Evolutionary conservation across 2,888 invertebrate genomes (phyloP).

Genomic region (Osmoderma eremita): DNA sequence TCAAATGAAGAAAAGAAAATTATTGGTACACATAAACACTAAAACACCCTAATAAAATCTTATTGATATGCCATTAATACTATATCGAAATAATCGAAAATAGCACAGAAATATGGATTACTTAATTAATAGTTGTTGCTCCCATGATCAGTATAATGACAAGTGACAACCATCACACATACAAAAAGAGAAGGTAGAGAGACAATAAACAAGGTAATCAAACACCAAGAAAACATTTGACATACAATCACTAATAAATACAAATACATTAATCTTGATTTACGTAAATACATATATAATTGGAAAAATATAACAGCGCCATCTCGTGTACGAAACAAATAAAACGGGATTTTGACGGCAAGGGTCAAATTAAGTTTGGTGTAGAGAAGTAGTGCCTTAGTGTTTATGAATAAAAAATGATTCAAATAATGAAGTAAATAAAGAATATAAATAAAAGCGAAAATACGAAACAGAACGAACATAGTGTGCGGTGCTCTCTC

Average conservation of each 20-base stretch:
- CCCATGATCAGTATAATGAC: constrained; percentile 58
- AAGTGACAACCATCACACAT: constrained; percentile 19
- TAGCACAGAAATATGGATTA: no score
- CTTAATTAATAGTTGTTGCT: constrained; percentile 65
- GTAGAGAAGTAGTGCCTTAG: constrained; percentile 43
- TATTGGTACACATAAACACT: constrained; percentile 38
- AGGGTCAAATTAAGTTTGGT: constrained; percentile 1
- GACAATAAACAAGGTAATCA: no score
- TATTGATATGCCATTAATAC: no score
- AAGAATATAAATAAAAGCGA: constrained; percentile 5
- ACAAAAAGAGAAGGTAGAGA: background rate
- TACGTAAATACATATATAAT: background rate
- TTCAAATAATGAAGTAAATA: constrained; percentile 5
- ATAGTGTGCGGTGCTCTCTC: constrained; percentile 37
- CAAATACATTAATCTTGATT: no score
- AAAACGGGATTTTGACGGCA: background rate
- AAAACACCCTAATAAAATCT: constrained; percentile 45
- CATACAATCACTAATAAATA: no score
- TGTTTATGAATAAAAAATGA: constrained; percentile 42
- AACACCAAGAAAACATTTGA: constrained; percentile 3
- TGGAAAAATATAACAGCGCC: background rate
- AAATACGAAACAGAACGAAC: background rate
- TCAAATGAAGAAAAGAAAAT: no score
- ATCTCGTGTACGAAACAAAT: background rate
- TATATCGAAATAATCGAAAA: no score